Conservation (phyloP, 2,888 invertebrate genomes). For the Phalera bucephala region DNA sequence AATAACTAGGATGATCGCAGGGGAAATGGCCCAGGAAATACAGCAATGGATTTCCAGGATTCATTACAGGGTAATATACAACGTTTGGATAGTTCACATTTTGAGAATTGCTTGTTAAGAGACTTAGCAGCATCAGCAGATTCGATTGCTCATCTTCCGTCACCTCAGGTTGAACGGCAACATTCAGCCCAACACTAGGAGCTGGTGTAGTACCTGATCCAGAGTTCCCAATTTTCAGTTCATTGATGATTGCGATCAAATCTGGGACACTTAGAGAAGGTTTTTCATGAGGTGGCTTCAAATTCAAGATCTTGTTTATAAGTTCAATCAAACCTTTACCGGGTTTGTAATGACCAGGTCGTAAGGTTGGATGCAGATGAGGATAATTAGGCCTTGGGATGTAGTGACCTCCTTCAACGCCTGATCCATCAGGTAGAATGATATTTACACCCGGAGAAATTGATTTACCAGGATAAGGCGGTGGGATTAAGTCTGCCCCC, state of each 20-base stretch:
- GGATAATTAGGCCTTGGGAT: too few species aligned
- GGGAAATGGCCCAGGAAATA: conserved; percentile 25
- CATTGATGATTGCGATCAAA: neutral
- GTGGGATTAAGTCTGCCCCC: too few species aligned
- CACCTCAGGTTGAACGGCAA: conserved; percentile 14
- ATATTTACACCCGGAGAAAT: too few species aligned
- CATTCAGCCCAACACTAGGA: conserved; percentile 3
- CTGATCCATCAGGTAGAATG: too few species aligned
- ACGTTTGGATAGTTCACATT: conserved; percentile 3
- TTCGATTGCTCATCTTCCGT: conserved; percentile 10
- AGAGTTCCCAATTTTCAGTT: neutral
- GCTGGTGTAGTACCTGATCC: neutral
- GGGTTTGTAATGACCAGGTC: too few species aligned
- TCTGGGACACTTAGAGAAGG: neutral
- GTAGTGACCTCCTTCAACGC: too few species aligned
- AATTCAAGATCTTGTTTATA: neutral
- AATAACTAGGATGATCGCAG: conserved; percentile 19
- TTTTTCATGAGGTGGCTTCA: neutral
- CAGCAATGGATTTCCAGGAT: conserved; percentile 13
- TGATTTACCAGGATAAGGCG: too few species aligned
- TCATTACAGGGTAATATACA: conserved; percentile 8
- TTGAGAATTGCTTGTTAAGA: conserved; percentile 12
- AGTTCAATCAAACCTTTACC: neutral
- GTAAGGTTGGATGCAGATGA: too few species aligned
- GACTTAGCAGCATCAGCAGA: conserved; percentile 12